A percentile compares a stretch with the other conserved stretches of the same genome.
Conservation (phyloP, 2,113 vertebrate genomes). For the Thomomys bottae region DNA sequence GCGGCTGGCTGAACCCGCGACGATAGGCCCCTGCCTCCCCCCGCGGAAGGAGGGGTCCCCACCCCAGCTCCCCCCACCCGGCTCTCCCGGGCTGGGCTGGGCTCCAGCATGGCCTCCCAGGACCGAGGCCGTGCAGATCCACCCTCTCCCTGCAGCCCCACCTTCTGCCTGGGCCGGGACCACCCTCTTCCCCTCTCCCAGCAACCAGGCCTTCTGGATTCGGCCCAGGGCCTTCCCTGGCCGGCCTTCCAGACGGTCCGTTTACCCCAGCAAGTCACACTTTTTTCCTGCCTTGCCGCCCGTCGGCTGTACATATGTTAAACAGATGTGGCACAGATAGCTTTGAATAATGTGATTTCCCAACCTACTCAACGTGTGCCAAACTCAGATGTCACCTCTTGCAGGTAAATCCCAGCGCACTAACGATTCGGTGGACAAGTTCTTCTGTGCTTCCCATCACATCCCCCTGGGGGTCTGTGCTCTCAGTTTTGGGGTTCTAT, state of each 20-base stretch:
- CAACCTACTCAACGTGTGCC: background rate
- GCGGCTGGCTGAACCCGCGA: background rate
- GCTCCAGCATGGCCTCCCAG: background rate
- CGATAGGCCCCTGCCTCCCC: background rate
- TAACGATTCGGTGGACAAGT: background rate
- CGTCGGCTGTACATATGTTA: constrained; percentile 46
- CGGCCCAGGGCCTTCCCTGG: constrained; percentile 28
- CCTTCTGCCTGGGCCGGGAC: constrained; percentile 48
- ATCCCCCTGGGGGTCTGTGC: background rate
- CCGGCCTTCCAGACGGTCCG: constrained; percentile 22
- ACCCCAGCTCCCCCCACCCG: background rate
- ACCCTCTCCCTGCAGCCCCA: constrained; percentile 43
- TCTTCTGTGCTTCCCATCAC: background rate
- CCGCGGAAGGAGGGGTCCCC: background rate
- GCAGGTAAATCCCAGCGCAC: constrained; percentile 11
- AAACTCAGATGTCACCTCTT: constrained; percentile 21
- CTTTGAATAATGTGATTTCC: constrained; percentile 10
- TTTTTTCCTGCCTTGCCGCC: constrained; percentile 8
- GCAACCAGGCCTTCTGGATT: background rate
- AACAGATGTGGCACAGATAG: constrained; percentile 45
- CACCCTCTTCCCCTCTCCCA: background rate
- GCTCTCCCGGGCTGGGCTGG: background rate
- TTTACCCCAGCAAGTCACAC: background rate
- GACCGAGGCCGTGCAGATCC: background rate
- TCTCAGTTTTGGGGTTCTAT: background rate